Base-by-base conservation (phyloP, 2,797 vertebrate genomes). In the Cygnus olor region DNA sequence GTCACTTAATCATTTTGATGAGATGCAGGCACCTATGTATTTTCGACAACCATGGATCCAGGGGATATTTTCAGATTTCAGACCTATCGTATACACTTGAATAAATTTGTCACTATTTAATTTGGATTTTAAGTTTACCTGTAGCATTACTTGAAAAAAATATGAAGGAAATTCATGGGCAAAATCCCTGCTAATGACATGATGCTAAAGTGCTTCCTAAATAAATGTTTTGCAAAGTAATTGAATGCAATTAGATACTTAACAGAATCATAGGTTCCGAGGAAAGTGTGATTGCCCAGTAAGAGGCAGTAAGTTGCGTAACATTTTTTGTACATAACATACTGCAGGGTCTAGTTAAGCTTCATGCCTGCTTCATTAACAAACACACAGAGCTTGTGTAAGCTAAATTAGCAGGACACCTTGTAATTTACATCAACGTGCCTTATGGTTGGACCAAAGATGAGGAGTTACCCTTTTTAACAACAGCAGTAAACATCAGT, bases 351-450 rank as follows among this genome's bases (percentile, higher is more conserved):
- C 44, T 25, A 17, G 21, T 72, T 68, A 71, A 30, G 42, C 34
- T 49, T 69, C 61, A 21, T 0, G 42, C 28, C 8, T 1, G 7
- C 13, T 77, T 88, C 47, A n/a, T 60, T 27, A 73, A 68, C 9
- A 3, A 86, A 56, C 25, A 40, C 24, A 4, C 19, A 21, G 3
- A 10, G 36, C 34, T 32, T 2, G 10, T 1, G 45, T 16, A 40
- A 49, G 3, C 20, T 20, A 38, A 53, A 69, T 0, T 7, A 30
- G 49, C 53, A 21, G 49, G 11, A 19, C 22, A 63, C 32, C 42
- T 18, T 30, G 9, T 22, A 10, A 38, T 30, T n/a, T 16, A 36
- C 57, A 61, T 27, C 36, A 3, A 3, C 0, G n/a, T 0, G 8
- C 15, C 58, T 65, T 28, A 54, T 1, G 45, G 40, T 38, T 36